Base-by-base conservation (phyloP, 2,113 vertebrate genomes). In the Opisthocomus hoazin region DNA sequence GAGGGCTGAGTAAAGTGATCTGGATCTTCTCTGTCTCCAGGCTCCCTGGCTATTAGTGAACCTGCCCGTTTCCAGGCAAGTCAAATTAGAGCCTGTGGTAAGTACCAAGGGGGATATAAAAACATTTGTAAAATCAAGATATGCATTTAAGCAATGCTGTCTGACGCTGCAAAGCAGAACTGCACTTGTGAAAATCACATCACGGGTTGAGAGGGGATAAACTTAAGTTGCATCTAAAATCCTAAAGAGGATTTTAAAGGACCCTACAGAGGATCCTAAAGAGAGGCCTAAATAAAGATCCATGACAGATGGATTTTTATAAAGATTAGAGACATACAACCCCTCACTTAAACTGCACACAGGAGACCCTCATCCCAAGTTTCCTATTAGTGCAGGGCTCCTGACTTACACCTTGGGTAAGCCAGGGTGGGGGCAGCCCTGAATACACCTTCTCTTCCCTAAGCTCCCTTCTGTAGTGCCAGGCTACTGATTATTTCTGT, bases 271-370 rank as follows among this genome's bases (percentile, higher is more conserved):
- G 20, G 11, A 64, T 46, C 22, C 29, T 51, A 46, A 41, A 82
- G 43, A 68, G 18, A 24, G 34, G 54, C 39, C 23, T 68, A 73
- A 87, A 50, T n/a, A 77, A 84, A 68, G 24, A 69, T 34, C 27
- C 15, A 43, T 68, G 18, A 23, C 17, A 73, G 37, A 15, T 5
- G 6, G 15, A 27, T 32, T 80, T 75, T 80, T 60, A 56, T 15
- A 56, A 82, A 69, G 16, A 34, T 64, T n/a, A 34, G n/a, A 74
- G 43, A 45, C 0, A 1, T 51, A 36, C 5, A 87, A n/a, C 11
- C 20, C 29, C 0, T 0, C 22, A 37, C 23, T 21, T 24, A 61
- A 63, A 32, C 9, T 45, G 53, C 61, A 60, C 37, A 10, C 0
- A 53, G 48, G 46, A 95, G 63, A 82, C 61, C 46, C 64, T 53